Base-by-base conservation (phyloP, 2,113 vertebrate genomes). In the Varanus salvator region DNA sequence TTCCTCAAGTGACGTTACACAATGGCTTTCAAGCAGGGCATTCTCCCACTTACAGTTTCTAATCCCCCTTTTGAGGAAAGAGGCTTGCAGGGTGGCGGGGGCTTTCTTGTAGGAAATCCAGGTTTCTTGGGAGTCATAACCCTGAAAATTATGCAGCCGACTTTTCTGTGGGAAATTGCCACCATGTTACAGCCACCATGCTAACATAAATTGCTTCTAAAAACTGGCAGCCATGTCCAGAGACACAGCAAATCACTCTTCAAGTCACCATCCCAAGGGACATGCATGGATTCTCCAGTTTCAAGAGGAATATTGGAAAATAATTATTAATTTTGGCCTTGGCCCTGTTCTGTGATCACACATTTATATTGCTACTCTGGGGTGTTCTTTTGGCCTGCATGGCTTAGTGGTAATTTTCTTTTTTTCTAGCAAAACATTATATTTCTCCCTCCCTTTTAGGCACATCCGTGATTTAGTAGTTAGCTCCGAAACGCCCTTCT, bases 381-480 rank as follows among this genome's bases (percentile, higher is more conserved):
- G 75, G 77, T 48, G 54, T 17, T 52, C 31, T 15, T 77, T 48
- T 8, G 38, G 71, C 48, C 57, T 76, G 31, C 34, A 50, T 17
- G 38, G 57, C 82, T 84, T 84, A 66, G 52, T 54, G 15, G 74
- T 27, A 60, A 83, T 88, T 88, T 82, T 15, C 29, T 29, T 17
- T 68, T 80, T 80, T 66, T 11, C 52, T 64, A 64, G 69, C 71
- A 83, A 74, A 89, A 83, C 29, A 72, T 74, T 87, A 57, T n/a
- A 50, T 52, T n/a, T 34, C 4, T 21, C 29, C 14, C 74, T 80
- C 60, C 72, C 54, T 83, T 83, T 89, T 69, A 66, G 81, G 81
- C 81, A 68, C 60, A 68, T 84, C 72, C n/a, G n/a, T 85, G 88
- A 85, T 89, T 89, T 89, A 89, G 80, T 48, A 60, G 74, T 23